phyloP scores from a whole-genome alignment of 35 echinoderm and acorn worm genomes.

The Lytechinus variegatus region DNA sequence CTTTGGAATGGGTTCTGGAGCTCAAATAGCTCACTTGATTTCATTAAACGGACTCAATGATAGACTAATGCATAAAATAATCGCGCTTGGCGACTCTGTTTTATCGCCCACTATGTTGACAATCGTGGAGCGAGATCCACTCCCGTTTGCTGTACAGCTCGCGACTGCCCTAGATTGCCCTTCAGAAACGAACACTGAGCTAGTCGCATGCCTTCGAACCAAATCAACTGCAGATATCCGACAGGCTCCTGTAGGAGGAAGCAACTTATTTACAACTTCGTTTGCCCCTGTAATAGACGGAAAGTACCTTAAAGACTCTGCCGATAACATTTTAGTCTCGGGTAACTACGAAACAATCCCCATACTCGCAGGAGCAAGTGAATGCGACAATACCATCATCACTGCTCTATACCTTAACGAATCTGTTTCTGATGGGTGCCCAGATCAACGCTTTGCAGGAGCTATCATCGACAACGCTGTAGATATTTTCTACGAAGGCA shows the following conservation, averaged over 20 bases:
- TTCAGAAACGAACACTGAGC: not conserved
- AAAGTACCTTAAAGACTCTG: not conserved
- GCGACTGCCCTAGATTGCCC: not conserved
- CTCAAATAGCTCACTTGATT: constrained; percentile 27
- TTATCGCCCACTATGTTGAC: not conserved
- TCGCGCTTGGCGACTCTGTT: not conserved
- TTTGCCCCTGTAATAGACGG: constrained; percentile 14
- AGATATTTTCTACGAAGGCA: not conserved
- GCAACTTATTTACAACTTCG: not conserved
- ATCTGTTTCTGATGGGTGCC: not conserved
- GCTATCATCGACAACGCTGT: constrained; percentile 1
- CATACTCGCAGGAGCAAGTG: not conserved
- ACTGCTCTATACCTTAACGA: not conserved
- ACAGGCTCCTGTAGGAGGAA: not conserved
- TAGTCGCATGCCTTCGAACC: not conserved
- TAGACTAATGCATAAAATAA: constrained; percentile 37
- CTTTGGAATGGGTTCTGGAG: constrained; percentile 54
- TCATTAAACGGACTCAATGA: constrained; percentile 29
- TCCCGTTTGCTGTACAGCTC: not conserved
- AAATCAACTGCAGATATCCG: not conserved
- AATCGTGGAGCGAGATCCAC: not conserved
- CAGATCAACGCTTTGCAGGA: not conserved
- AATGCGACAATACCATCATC: constrained; percentile 14
- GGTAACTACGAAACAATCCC: constrained; percentile 21
- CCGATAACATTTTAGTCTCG: constrained; percentile 7